Base-by-base conservation (phyloP, 2,888 invertebrate genomes). In the Xylophagus ater region DNA sequence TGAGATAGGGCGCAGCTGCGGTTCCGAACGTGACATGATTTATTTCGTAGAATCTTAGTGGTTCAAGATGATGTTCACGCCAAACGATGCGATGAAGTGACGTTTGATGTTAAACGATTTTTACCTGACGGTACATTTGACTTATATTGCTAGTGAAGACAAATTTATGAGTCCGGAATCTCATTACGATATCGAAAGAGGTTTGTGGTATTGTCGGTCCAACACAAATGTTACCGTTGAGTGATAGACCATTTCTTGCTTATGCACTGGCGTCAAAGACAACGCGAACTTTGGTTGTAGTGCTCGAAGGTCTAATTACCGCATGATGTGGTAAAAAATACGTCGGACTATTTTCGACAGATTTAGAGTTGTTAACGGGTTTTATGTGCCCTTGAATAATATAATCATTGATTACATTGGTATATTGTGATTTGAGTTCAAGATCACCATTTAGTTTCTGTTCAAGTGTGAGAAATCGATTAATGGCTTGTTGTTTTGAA, bases 311-410 rank as follows among this genome's bases (percentile, higher is more conserved):
- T 29, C 29, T 37, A 4, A 37, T 4, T 5, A 37, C 37, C 4
- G 20, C 30, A 17, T 37, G 37, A 30, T 29, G 30, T 8, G 30
- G 30, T 6, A 37, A 9, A n/a, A n/a, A n/a, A 18, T 35, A 35
- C 7, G 9, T 8, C 23, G 23, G 9, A 23, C 9, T 8, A 23
- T 9, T 9, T 23, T 6, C 7, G 6, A 23, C 23, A 9, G 6
- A 6, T 6, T 8, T 9, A 8, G 23, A 6, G 6, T 23, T 9
- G 23, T 23, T 9, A 23, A 23, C 23, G 6, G 6, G 23, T 23
- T 8, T 23, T 9, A 23, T 23, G 9, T 23, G 23, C 9, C 23
- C 23, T 23, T 23, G 23, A 8, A 23, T 23, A 9, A 23, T 8
- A 23, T 23, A 23, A 23, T 23, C 23, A 8, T 23, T 23, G 7